A percentile compares a stretch with the other conserved stretches of the same genome.
Evolutionary conservation across 2,113 vertebrate species (phyloP).

Genomic region (Excalfactoria chinensis): DNA sequence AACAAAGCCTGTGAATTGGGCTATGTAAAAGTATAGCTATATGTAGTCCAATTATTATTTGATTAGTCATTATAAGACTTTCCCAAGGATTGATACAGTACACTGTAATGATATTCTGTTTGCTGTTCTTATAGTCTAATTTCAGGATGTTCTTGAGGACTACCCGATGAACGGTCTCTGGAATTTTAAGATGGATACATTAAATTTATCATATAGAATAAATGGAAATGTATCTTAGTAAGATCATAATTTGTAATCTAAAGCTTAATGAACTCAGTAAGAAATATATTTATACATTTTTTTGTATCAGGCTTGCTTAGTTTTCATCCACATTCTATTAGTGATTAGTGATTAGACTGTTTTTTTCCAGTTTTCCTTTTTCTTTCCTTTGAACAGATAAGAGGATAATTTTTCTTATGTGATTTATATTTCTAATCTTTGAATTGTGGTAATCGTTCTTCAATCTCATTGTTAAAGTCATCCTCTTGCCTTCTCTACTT

Average conservation of each 20-base stretch:
- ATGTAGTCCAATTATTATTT: not conserved
- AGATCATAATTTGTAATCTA: not conserved
- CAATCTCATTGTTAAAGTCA: slow-evolving; percentile 9
- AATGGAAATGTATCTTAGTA: not conserved
- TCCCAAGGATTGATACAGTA: not conserved
- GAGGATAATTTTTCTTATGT: not conserved
- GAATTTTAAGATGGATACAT: not conserved
- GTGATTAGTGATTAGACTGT: not conserved
- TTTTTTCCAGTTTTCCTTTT: not conserved
- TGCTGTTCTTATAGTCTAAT: not conserved
- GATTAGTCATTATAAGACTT: not conserved
- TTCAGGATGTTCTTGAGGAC: not conserved
- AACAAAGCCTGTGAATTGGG: not conserved
- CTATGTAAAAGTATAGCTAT: not conserved
- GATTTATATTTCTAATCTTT: slow-evolving; percentile 29
- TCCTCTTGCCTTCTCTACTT: not conserved
- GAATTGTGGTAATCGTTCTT: slow-evolving; percentile 41
- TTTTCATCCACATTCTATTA: not conserved
- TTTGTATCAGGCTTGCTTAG: fast-evolving
- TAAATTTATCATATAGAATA: not conserved
- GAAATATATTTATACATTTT: not conserved
- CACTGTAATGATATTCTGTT: fast-evolving
- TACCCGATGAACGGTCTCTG: not conserved
- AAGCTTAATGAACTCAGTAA: not conserved
- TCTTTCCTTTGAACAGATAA: not conserved